Percentiles rank a stretch among this genome's conserved stretches.
phyloP scores from a whole-genome alignment of 2,113 vertebrate genomes.

The Brachypteracias leptosomus region DNA sequence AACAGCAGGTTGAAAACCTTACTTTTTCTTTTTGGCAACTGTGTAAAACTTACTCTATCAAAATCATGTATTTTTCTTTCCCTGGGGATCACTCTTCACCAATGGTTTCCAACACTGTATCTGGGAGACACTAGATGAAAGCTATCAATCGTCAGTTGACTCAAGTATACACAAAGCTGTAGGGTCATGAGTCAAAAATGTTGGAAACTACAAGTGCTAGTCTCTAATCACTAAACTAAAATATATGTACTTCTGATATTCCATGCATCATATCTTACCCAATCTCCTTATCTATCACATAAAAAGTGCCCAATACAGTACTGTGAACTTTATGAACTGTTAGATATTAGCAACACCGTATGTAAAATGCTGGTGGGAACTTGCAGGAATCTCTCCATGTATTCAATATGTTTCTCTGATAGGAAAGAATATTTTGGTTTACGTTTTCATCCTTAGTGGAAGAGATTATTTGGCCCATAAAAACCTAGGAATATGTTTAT shows the following conservation, averaged over 20 bases:
- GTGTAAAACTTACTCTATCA: background rate
- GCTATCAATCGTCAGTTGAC: background rate
- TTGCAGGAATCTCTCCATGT: background rate
- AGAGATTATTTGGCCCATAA: background rate
- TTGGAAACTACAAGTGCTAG: background rate
- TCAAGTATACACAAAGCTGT: background rate
- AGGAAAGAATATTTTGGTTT: background rate
- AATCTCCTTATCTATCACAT: background rate
- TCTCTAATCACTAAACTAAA: background rate
- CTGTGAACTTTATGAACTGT: background rate
- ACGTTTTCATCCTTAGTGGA: background rate
- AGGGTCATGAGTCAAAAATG: background rate
- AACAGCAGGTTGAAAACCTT: background rate
- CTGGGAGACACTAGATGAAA: background rate
- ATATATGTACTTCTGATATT: background rate
- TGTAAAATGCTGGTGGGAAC: background rate
- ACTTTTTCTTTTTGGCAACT: background rate
- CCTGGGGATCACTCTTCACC: background rate
- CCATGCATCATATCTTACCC: background rate
- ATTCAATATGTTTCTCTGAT: background rate
- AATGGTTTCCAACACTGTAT: background rate
- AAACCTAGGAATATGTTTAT: background rate
- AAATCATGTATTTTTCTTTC: background rate
- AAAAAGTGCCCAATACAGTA: background rate
- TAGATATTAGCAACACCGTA: background rate